Evolutionary conservation across 2,888 invertebrate genomes (phyloP).

Genomic region (Ommatoiulus sabulosus): DNA sequence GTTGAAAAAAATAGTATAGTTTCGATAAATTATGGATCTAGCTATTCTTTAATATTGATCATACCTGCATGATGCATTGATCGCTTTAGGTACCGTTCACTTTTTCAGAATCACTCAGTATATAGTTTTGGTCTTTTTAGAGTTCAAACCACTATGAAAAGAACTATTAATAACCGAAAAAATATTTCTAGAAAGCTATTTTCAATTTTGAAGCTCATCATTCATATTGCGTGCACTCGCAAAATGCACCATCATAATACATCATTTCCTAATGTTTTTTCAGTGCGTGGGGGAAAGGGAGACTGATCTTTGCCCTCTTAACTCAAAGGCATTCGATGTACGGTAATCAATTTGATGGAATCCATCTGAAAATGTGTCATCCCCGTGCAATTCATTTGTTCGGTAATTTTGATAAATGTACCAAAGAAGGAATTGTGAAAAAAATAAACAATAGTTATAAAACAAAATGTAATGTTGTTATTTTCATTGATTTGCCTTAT

Average conservation of each 20-base stretch:
- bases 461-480: no score
- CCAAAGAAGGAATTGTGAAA: no score
- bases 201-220: background rate
- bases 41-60: no score
- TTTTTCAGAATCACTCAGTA: background rate
- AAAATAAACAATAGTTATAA: no score
- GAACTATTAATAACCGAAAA: background rate
- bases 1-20: no score
- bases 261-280: background rate
- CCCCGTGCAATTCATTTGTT: no score
- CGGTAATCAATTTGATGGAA: background rate
- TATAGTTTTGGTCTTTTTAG: background rate
- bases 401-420: no score
- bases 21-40: no score
- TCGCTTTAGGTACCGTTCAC: background rate
- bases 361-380: background rate
- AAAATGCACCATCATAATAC: background rate
- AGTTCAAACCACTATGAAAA: background rate
- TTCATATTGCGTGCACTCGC: background rate
- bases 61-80: background rate
- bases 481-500: no score
- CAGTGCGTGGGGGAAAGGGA: background rate
- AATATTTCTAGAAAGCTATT: background rate
- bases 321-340: background rate
- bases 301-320: background rate